A percentile compares a stretch with the other conserved stretches of the same genome.
phyloP scores from a whole-genome alignment of 2,888 invertebrate genomes.

The Magallana nippona region DNA sequence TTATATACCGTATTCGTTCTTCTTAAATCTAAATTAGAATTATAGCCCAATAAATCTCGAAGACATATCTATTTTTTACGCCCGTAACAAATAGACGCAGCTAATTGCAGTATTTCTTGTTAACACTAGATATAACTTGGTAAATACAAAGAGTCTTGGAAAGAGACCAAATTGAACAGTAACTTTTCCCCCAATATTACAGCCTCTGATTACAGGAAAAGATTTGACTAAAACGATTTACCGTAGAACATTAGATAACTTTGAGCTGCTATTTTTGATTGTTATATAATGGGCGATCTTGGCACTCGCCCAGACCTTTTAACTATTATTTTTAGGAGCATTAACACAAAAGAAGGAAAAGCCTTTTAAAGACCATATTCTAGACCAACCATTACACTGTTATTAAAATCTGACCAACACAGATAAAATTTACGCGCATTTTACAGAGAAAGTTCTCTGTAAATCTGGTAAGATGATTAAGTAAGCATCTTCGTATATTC shows the following conservation, averaged over 20 bases:
- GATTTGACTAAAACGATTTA: neutral
- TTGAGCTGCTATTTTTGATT: neutral
- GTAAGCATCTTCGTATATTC: too few relatives aligned
- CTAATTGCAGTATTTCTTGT: neutral
- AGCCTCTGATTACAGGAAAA: neutral
- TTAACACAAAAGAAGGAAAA: too few relatives aligned
- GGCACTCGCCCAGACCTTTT: too few relatives aligned
- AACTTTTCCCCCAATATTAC: neutral
- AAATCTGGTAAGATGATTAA: too few relatives aligned
- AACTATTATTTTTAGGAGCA: too few relatives aligned
- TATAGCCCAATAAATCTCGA: neutral
- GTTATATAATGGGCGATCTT: too few relatives aligned
- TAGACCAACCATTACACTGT: too few relatives aligned
- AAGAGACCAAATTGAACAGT: neutral
- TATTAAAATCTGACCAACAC: too few relatives aligned
- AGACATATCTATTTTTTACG: conserved; percentile 8
- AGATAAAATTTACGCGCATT: too few relatives aligned
- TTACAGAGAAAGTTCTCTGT: too few relatives aligned
- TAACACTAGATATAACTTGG: conserved; percentile 4
- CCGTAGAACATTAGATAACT: neutral
- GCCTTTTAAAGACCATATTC: too few relatives aligned
- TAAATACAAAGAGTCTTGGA: neutral
- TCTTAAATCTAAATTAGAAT: too few relatives aligned
- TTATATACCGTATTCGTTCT: conserved; percentile 2
- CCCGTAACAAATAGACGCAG: neutral